Evolutionary conservation across 2,888 invertebrate genomes (phyloP).

Genomic region (Epinotia ramella): DNA sequence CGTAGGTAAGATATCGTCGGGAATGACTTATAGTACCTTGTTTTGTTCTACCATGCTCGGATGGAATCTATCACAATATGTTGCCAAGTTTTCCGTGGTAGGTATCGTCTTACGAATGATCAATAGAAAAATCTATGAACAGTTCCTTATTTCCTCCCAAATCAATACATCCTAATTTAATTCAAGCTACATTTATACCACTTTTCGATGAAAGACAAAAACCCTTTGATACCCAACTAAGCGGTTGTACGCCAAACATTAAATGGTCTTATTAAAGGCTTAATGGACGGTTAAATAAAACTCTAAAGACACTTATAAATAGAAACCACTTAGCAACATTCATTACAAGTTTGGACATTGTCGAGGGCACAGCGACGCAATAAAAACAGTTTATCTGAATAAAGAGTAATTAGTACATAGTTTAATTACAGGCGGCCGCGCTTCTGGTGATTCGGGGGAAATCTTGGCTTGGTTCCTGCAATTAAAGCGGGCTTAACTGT

Average conservation of each 20-base stretch:
- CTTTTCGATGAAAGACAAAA: constrained; percentile 13
- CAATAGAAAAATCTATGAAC: no score
- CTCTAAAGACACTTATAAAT: constrained; percentile 36
- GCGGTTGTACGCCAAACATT: constrained; percentile 22
- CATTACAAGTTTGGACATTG: constrained; percentile 31
- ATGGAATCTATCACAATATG: no score
- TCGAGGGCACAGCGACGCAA: constrained; percentile 53
- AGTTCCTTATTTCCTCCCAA: background rate
- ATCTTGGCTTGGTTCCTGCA: constrained; percentile 78
- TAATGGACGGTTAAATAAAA: constrained; percentile 37
- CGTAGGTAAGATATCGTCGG: no score
- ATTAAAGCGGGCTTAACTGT: constrained; percentile 73
- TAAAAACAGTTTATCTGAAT: constrained; percentile 71
- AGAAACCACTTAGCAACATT: constrained; percentile 38
- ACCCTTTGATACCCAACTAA: background rate
- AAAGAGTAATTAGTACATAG: constrained; percentile 80
- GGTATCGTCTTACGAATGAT: no score
- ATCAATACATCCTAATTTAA: background rate
- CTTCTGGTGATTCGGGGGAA: constrained; percentile 70
- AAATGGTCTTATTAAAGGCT: constrained; percentile 26
- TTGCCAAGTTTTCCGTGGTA: no score
- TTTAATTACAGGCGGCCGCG: constrained; percentile 70
- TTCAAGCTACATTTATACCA: background rate
- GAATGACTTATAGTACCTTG: no score
- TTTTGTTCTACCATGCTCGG: no score